Conservation (phyloP, 2,113 vertebrate species). For the Dryoscopus gambensis region DNA sequence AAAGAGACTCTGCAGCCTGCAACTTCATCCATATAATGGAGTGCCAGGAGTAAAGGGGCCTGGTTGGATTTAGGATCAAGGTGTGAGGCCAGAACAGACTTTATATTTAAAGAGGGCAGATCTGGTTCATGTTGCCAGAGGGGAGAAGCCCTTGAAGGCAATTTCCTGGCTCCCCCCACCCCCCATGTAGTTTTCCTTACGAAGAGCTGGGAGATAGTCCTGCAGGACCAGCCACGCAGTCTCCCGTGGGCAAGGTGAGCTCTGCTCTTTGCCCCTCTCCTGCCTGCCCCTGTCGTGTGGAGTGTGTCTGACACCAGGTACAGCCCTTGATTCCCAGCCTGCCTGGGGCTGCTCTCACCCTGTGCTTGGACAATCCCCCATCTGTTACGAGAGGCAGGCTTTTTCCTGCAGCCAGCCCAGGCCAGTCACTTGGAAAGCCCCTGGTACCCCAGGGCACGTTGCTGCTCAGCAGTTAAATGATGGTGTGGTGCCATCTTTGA, state of each 20-base stretch:
- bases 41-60: background rate
- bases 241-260: background rate
- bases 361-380: rapidly evolving
- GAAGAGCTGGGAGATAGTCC: background rate
- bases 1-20: background rate
- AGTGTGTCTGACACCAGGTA: background rate
- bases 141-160: background rate
- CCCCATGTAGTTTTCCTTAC: background rate
- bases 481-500: background rate
- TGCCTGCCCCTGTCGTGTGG: background rate
- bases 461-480: background rate
- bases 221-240: background rate
- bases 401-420: background rate
- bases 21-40: background rate
- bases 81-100: background rate
- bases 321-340: background rate
- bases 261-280: background rate
- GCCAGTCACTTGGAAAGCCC: background rate
- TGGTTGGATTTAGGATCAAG: background rate
- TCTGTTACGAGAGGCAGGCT: background rate
- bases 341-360: background rate
- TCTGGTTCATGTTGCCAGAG: background rate
- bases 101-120: background rate
- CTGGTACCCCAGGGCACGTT: background rate
- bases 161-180: background rate